Base-by-base conservation (phyloP, 2,797 vertebrate species). In the Mus caroli region DNA sequence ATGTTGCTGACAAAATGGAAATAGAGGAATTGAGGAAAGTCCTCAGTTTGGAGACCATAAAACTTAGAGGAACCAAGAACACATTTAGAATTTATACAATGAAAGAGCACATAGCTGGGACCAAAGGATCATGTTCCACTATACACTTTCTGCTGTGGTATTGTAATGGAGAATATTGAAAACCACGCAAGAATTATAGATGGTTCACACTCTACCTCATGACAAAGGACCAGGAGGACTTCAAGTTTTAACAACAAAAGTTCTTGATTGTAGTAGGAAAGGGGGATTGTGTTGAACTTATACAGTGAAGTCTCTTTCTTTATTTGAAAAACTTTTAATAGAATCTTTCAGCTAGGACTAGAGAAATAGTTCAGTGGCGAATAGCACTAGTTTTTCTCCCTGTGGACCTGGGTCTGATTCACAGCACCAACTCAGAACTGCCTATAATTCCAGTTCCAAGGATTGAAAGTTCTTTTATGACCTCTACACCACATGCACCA, bases 21-120 rank as follows among this genome's bases (percentile, higher is more conserved):
- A 69, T 73, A 40, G 76, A 88, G 28, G 62, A 86, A 91, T 37
- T 95, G 4, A 92, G 62, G 31, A 82, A 6, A 24, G 73, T 56
- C 54, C 15, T 86, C 15, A 76, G 79, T 95, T 20, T 88, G 64
- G 28, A 34, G 34, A 83, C 12, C 24, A 82, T 34, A 52, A 78
- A 94, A 93, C 6, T 82, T 71, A 95, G 26, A 89, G 52, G 28
- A 87, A 34, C n/a, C 76, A 92, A 92, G 86, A 95, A 91, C 4
- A 84, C 9, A 43, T 9, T 17, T 92, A 87, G 17, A 94, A 86
- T 94, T 92, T 85, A 78, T 5, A 2, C 22, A 96, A 94, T 73
- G 31, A 92, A 34, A 85, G 12, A 92, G 1, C 26, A 88, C n/a
- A 69, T 77, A 92, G 76, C 19, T 88, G 34, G 94, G 15, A 92